A percentile compares a stretch with the other conserved stretches of the same genome.
Conservation (phyloP, 1,140 invertebrate genomes). For the Callitettix versicolor region DNA sequence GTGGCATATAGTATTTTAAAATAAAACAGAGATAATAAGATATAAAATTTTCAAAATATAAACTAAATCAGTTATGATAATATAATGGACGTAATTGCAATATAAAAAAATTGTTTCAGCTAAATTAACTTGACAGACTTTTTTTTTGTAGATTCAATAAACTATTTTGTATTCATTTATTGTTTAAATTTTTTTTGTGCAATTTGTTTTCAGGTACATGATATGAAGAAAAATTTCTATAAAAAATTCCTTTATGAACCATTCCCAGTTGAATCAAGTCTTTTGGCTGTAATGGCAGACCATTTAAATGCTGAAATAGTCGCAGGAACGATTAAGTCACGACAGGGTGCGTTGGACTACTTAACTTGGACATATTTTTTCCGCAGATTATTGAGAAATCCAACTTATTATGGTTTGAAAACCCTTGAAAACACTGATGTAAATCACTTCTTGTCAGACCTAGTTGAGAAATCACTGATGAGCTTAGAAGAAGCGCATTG, state of each 20-base stretch:
- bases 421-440: conserved; percentile 59
- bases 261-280: conserved; percentile 95
- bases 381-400: conserved; percentile 79
- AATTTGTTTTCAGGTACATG: conserved; percentile 52
- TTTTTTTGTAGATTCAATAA: too few relatives aligned
- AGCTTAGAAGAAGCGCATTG: conserved; percentile 67
- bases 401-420: conserved; percentile 81
- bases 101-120: too few relatives aligned
- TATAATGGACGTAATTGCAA: too few relatives aligned
- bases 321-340: conserved; percentile 74
- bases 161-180: too few relatives aligned
- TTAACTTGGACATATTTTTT: conserved; percentile 99
- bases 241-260: conserved; percentile 98
- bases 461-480: conserved; percentile 68
- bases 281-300: conserved; percentile 84
- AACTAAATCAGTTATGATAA: too few relatives aligned
- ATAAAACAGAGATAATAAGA: too few relatives aligned
- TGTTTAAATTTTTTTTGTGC: neutral
- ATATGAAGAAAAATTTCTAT: conserved; percentile 98
- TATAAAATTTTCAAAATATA: too few relatives aligned
- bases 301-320: conserved; percentile 94
- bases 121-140: too few relatives aligned
- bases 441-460: conserved; percentile 57
- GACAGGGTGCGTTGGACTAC: conserved; percentile 93
- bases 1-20: too few relatives aligned